Percentiles rank a stretch among this genome's conserved stretches.
These are phyloP conservation scores for Mungos mungo DNA, from an alignment of 2,113 vertebrate genomes.

Conservation along the genomic window DNA sequence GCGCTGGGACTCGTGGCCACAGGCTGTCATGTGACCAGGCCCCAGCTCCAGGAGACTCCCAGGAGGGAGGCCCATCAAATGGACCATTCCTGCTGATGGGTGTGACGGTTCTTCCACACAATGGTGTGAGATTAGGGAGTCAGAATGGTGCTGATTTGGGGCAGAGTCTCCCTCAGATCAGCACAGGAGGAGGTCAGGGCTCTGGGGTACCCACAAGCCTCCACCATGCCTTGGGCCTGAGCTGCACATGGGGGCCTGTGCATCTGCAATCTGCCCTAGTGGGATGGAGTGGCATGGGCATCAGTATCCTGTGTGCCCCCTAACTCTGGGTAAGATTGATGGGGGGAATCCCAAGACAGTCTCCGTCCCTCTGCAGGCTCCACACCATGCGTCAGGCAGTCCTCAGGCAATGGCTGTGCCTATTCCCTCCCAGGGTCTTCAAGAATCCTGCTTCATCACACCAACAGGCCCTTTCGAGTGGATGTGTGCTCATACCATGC, in stretches of 20 bases:
- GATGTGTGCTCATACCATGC: not conserved
- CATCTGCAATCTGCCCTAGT: not conserved
- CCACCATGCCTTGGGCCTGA: no score
- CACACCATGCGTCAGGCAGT: not conserved
- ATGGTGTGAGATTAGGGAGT: not conserved
- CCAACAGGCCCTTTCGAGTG: not conserved
- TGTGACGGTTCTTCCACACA: not conserved
- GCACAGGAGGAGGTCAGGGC: not conserved
- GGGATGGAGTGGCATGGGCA: not conserved
- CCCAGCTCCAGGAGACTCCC: not conserved
- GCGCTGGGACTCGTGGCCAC: not conserved
- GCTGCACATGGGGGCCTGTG: not conserved
- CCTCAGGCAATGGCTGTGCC: not conserved
- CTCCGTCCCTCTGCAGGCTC: not conserved
- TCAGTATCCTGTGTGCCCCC: not conserved
- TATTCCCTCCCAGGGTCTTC: not conserved
- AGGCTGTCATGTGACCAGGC: not conserved
- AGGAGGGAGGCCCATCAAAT: not conserved
- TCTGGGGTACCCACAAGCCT: not conserved
- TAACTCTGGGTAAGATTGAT: not conserved
- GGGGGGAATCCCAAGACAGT: not conserved
- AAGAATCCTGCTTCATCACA: not conserved
- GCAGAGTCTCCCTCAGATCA: not conserved
- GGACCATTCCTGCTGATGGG: not conserved
- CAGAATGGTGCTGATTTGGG: not conserved